Conservation (phyloP, 2,113 vertebrate genomes). For the Perca fluviatilis region DNA sequence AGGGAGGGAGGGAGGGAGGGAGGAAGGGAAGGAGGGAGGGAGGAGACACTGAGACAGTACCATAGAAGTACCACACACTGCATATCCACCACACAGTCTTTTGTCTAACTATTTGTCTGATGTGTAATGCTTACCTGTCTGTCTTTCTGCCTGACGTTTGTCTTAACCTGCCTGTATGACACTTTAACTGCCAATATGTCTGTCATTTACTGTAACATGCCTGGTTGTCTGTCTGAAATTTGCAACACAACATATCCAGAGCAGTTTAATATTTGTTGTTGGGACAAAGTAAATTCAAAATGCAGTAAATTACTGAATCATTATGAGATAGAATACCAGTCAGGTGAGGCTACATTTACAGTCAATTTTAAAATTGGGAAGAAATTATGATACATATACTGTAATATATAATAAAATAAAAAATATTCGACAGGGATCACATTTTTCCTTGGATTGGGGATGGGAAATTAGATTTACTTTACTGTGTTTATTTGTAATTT, state of each 20-base stretch:
- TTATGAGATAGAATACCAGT: neutral
- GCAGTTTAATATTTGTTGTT: neutral
- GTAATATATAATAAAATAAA: neutral
- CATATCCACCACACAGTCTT: constrained; percentile 57
- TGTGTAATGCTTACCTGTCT: constrained; percentile 37
- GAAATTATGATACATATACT: neutral
- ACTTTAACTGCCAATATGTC: neutral
- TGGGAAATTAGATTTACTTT: neutral
- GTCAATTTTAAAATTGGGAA: neutral
- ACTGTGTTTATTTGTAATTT: neutral
- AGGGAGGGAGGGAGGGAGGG: constrained; percentile 4
- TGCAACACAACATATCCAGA: constrained; percentile 13
- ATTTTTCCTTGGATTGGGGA: neutral
- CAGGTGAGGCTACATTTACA: neutral
- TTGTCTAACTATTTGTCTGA: constrained; percentile 60
- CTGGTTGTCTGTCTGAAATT: constrained; percentile 2
- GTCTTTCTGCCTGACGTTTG: constrained; percentile 33
- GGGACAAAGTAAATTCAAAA: neutral
- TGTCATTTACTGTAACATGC: neutral
- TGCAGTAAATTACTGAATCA: neutral
- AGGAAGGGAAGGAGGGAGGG: neutral
- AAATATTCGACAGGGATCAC: neutral
- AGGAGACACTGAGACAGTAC: constrained; percentile 20
- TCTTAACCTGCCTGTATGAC: constrained; percentile 18
- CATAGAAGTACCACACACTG: constrained; percentile 33